Base-by-base conservation (phyloP, 2,113 vertebrate genomes). In the Malaclemys terrapin region DNA sequence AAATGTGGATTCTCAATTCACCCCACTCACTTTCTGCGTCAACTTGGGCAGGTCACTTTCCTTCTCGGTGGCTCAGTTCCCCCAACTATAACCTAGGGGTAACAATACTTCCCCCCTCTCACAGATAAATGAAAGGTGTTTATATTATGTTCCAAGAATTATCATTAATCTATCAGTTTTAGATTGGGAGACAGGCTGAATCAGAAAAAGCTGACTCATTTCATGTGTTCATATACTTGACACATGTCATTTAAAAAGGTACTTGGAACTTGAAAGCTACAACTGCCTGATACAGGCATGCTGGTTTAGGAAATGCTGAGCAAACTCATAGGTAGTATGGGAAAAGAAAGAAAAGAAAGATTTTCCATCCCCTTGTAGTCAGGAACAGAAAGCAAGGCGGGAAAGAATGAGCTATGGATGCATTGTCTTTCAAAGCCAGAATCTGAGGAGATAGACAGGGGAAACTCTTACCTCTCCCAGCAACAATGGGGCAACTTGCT, bases 161-260 rank as follows among this genome's bases (percentile, higher is more conserved):
- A 95, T 82, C 47, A 90, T 31, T 65, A 35, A 12, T 84, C 84
- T 94, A 84, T 59, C 90, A 45, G 59, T 94, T 89, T 83, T 91
- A 80, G 47, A 96, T 90, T 47, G 31, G 25, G 14, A 17, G 47
- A 93, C 76, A 93, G 86, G 89, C 94, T 89, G 96, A 95, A 95
- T 86, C 80, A 89, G 93, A 80, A 94, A 91, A 90, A 95, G 91
- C 87, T 94, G 89, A 57, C 22, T 65, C 59, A 65, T 65, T 50
- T 72, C 88, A 88, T 57, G 45, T 83, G 29, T 85, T 92, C 50
- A 86, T 42, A 79, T 88, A 89, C 93, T 95, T 86, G 88, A 94
- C 93, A 82, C 94, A 95, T 81, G 86, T 10, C 12, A 45, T 65
- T 93, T 92, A 62, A 93, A 72, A 95, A 97, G 85, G 72, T 53